phyloP scores from a whole-genome alignment of 2,797 vertebrate species.

The Onychomys leucogaster region DNA sequence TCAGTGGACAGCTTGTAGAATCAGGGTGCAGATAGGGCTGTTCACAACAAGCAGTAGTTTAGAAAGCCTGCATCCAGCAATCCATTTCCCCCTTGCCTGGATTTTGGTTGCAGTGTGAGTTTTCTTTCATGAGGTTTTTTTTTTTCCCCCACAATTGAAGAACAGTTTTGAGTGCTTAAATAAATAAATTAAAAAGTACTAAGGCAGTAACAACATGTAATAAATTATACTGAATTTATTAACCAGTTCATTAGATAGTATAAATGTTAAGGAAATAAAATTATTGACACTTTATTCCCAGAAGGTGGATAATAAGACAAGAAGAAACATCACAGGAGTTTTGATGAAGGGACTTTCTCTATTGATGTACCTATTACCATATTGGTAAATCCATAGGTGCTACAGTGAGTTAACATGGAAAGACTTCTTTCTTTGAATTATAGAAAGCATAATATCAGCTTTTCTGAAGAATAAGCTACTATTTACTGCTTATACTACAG shows the following conservation, averaged over 20 bases:
- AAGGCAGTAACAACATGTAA: neutral
- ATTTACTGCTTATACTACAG: neutral
- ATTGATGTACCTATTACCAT: neutral
- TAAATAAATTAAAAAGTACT: neutral
- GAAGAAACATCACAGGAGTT: neutral
- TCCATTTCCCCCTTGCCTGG: neutral
- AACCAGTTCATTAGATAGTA: neutral
- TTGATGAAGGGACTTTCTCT: neutral
- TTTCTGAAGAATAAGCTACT: neutral
- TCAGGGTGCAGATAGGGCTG: neutral
- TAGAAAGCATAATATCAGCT: neutral
- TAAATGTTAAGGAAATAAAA: neutral
- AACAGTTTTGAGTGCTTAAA: neutral
- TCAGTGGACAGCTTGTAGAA: neutral
- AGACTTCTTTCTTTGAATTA: neutral
- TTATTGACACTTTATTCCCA: neutral
- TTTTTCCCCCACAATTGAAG: neutral
- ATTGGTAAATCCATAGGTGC: neutral
- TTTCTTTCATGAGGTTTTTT: neutral
- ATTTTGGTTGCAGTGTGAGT: conserved; percentile 44
- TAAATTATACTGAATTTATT: neutral
- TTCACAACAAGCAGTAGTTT: neutral
- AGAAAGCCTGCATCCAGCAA: neutral
- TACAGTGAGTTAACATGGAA: neutral
- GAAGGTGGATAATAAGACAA: neutral